Evolutionary conservation across 92 coral and sea anemone genomes (phyloP).

Genomic region (Phenganax subtilis): DNA sequence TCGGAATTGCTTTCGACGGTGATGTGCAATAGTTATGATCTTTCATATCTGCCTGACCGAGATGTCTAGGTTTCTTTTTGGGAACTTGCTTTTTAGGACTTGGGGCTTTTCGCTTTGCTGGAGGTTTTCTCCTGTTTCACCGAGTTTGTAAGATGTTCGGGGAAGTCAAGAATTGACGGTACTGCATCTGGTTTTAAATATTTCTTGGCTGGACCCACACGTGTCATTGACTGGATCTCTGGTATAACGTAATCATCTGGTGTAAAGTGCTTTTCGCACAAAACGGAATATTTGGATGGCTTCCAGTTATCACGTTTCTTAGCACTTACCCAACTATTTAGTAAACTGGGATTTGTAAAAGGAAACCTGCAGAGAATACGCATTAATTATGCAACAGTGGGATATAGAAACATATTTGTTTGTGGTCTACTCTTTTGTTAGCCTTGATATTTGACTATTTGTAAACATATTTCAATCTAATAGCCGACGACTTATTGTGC

Average conservation of each 20-base stretch:
- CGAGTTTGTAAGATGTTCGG: background rate
- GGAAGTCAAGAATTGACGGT: background rate
- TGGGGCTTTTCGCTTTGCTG: background rate
- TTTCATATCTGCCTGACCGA: background rate
- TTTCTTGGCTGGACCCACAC: background rate
- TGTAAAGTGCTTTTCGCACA: too few relatives aligned
- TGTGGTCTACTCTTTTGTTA: too few relatives aligned
- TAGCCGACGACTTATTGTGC: too few relatives aligned
- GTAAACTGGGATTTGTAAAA: background rate
- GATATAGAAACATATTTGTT: background rate
- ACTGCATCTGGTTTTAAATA: conserved; percentile 16
- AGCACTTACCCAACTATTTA: background rate
- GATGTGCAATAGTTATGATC: background rate
- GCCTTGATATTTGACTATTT: too few relatives aligned
- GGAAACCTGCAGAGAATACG: background rate
- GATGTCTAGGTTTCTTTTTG: too few relatives aligned
- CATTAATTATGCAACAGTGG: background rate
- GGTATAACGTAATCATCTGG: too few relatives aligned
- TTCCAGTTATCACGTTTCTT: background rate
- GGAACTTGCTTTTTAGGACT: too few relatives aligned
- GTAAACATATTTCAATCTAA: too few relatives aligned
- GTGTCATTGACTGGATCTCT: background rate
- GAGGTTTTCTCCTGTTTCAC: background rate
- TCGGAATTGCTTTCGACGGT: background rate
- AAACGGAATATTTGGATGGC: background rate